phyloP scores from a whole-genome alignment of 2,113 vertebrate species.

The Ahaetulla prasina region DNA sequence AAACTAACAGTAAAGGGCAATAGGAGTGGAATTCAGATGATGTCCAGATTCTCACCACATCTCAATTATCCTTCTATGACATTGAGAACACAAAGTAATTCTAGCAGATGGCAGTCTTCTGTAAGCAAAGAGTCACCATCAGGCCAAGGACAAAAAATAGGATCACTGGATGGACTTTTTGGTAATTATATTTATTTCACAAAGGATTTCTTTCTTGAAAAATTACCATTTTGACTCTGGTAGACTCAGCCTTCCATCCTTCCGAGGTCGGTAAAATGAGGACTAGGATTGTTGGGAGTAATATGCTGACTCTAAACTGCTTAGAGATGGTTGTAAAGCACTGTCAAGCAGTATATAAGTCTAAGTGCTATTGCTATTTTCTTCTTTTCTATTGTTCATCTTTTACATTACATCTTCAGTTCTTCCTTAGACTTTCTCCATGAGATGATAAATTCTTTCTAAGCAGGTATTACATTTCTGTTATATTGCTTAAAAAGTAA shows the following conservation, averaged over 20 bases:
- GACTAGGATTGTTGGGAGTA: no score
- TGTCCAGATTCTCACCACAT: slow-evolving; percentile 14
- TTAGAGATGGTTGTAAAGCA: no score
- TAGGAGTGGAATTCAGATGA: slow-evolving; percentile 39
- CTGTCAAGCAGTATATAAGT: no score
- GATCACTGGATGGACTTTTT: slow-evolving; percentile 73
- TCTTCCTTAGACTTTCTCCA: background rate
- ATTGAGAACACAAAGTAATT: slow-evolving; percentile 17
- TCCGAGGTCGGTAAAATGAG: no score
- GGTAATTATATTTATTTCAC: slow-evolving; percentile 67
- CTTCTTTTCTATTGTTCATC: no score
- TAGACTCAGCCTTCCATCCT: no score
- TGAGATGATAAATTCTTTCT: background rate
- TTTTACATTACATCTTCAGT: background rate
- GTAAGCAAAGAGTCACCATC: slow-evolving; percentile 19
- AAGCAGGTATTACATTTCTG: background rate
- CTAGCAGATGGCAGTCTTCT: background rate
- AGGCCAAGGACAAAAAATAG: slow-evolving; percentile 32
- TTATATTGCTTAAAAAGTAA: background rate
- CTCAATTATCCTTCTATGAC: slow-evolving; percentile 16
- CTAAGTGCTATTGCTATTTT: no score
- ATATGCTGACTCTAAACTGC: no score
- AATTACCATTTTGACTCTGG: background rate
- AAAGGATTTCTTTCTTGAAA: slow-evolving; percentile 19
- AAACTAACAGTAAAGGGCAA: slow-evolving; percentile 20